Evolutionary conservation across 2,113 vertebrate genomes (phyloP), one percentile per base, ranked within the genome.

Genomic region (Falcunculus frontatus): DNA sequence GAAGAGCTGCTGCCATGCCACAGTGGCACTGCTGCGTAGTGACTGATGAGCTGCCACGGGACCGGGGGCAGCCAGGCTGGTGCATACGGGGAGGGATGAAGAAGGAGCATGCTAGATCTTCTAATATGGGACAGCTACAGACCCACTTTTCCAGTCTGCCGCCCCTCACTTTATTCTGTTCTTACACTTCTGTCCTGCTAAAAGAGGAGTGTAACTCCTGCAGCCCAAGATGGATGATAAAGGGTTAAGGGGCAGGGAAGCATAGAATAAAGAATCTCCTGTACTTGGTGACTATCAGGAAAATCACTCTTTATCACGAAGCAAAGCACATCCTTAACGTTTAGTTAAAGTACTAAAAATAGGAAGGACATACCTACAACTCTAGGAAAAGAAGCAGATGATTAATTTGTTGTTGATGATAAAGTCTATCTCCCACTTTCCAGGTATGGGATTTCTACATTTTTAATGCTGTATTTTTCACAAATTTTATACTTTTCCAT

Each of bases 61-160:
- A 9, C 9, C 0, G 0, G 30, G 19, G 22, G 1, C 35, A 53
- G 44, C 67, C 49, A 39, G 44, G 26, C 65, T 87, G 41, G 47
- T 41, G 20, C 2, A 0, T 37, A 75, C 59, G 21, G 33, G 35
- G 17, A 46, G 41, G 30, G 79, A 39, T 55, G 32, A 77, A 62
- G 41, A 52, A 56, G 32, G 18, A 70, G 27, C 30, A 52, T 47
- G 10, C 21, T 63, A 29, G 12, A 18, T 62, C 23, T 49, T 57
- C 29, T 56, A 44, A 20, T 30, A n/a, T n/a, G 33, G 29, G 32
- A 30, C 37, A 87, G 23, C n/a, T 90, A 20, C 44, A 82, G 74
- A 42, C 11, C 32, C 12, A 4, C 19, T 82, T 53, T 57, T 72
- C n/a, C n/a, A 46, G 56, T 75, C 68, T 70, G 21, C 26, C 39